Base-by-base conservation (phyloP, 2,797 vertebrate genomes). In the Microctenopoma steveboyesi region DNA sequence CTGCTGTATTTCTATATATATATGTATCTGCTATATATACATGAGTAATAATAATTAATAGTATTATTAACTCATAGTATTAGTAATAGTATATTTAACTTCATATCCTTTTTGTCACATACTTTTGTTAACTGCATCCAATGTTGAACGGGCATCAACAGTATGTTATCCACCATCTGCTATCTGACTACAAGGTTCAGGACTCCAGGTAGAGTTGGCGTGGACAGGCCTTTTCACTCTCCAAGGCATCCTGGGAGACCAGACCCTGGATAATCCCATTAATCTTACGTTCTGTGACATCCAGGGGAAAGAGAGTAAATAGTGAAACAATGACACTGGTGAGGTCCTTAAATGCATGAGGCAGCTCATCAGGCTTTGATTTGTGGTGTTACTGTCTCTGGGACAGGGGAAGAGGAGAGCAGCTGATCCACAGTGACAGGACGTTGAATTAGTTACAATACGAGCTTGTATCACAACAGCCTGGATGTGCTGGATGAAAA, bases 361-460 rank as follows among this genome's bases (percentile, higher is more conserved):
- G 79, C 82, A 90, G 81, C 74, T 81, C 76, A 81, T 73, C 67
- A 64, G 52, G 39, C 45, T 77, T 72, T 85, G 79, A 89, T 86
- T 84, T 67, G 81, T 74, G 64, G 61, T 40, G 68, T 66, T 76
- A 51, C 33, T 55, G 47, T 54, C 81, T 74, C 47, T 56, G 55
- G 75, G 69, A 78, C 54, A 35, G 22, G 60, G 30, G 42, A 64
- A 58, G 50, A 57, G 42, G 53, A 69, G 48, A 70, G 33, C 3
- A 46, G 39, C 57, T 64, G 64, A 80, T 77, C 52, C 25, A 59
- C 65, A 71, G 57, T 81, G 78, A 80, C 74, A 69, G 61, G 56
- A 5, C 47, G 42, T 69, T 76, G 50, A 59, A 74, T 79, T 60
- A 56, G 61, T 61, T 52, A 33, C 51, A 16, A 5, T 30, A 27